Conservation (phyloP, 1,140 invertebrate species). For the Lepidurus apus region DNA sequence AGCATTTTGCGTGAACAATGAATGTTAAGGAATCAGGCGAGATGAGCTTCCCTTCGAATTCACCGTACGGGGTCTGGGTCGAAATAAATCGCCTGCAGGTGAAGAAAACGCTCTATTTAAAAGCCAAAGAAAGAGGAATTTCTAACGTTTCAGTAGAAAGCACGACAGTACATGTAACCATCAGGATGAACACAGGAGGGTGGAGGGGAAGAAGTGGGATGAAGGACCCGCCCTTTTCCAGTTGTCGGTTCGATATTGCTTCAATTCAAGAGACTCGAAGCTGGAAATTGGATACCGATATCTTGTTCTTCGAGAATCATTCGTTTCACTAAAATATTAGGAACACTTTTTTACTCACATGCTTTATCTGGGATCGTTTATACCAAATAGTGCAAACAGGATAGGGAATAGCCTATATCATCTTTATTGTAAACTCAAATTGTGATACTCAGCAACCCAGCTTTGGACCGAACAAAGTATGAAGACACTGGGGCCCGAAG, state of each 20-base stretch:
- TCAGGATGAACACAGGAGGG: neutral
- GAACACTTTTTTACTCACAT: neutral
- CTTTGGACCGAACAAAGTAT: neutral
- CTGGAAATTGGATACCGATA: neutral
- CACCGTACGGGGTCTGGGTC: no score
- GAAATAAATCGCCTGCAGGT: no score
- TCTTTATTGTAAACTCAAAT: neutral
- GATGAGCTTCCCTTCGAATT: no score
- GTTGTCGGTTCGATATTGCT: conserved; percentile 2
- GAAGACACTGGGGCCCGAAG: neutral
- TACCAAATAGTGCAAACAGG: neutral
- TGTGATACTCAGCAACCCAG: neutral
- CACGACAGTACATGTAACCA: neutral
- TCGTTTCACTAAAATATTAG: neutral
- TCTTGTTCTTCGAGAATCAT: neutral
- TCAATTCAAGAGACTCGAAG: neutral
- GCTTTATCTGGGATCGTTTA: neutral
- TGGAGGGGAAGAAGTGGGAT: neutral
- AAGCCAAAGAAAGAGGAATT: neutral
- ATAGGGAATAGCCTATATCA: neutral
- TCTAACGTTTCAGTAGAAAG: neutral
- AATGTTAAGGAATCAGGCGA: no score
- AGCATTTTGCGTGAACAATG: no score
- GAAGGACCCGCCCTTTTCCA: neutral
- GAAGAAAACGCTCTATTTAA: no score